Base-by-base conservation (phyloP, 1,140 invertebrate species). In the Trachymyrmex cornetzi region DNA sequence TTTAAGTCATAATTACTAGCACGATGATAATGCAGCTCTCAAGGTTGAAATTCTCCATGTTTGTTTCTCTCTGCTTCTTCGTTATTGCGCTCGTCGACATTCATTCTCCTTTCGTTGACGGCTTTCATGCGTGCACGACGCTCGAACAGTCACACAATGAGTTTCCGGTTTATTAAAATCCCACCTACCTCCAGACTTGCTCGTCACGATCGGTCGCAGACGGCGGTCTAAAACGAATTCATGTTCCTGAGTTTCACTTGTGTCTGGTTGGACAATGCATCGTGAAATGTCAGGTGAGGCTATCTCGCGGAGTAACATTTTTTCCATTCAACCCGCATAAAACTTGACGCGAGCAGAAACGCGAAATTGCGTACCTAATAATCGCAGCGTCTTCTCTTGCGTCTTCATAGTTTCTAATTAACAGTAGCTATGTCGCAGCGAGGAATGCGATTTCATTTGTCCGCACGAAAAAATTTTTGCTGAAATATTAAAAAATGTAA, bases 81-180 rank as follows among this genome's bases (percentile, higher is more conserved):
- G 80, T 72, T 77, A 86, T 88, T 72, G 67, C 50, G 74, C 50
- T 53, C 67, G 27, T n/a, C 48, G 34, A 53, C 89, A 75, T 85
- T 84, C 77, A 86, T 88, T 61, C 74, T 63, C 67, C 61, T 84
- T 85, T 80, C 48, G n/a, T 24, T 24, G 63, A 27, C 44, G 77
- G 44, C 77, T 57, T 63, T 77, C n/a, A 44, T 55, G 27, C 53
- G 16, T 27, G 27, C 34, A 61, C 67, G 34, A 89, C 44, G 72
- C 11, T 84, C 67, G 64, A 85, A 85, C 77, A 74, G 24, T 64
- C 77, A 61, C 38, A 92, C 91, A 90, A 91, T 92, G 84, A 90
- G 72, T 66, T 91, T 92, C 91, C 90, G 89, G 91, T 92, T 90
- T 90, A 92, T 90, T 90, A 90, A 92, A 92, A 92, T 89, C 79